Evolutionary conservation across 2,797 vertebrate species (phyloP).

Genomic region (Pitangus sulphuratus): DNA sequence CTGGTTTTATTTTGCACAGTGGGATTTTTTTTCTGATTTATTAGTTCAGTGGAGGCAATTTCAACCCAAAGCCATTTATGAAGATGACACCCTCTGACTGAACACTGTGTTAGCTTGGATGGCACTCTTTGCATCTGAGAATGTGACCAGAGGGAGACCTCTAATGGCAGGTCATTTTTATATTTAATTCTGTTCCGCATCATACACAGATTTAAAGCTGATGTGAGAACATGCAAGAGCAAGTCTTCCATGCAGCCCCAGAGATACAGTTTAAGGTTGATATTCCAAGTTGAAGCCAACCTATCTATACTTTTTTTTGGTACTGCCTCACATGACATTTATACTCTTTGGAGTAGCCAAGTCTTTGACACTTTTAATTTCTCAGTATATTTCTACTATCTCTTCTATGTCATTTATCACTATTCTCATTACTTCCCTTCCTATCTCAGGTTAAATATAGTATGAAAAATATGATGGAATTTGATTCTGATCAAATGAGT

Average conservation of each 20-base stretch:
- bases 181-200: background rate
- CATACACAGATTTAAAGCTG: background rate
- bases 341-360: background rate
- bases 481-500: background rate
- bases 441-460: background rate
- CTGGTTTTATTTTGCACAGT: background rate
- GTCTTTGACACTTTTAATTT: background rate
- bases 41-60: background rate
- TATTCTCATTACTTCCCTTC: background rate
- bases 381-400: background rate
- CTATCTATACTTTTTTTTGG: background rate
- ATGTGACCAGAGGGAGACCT: background rate
- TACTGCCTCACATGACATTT: background rate
- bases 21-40: background rate
- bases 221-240: background rate
- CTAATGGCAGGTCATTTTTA: background rate
- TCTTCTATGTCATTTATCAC: background rate
- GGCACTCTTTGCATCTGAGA: background rate
- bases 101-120: background rate
- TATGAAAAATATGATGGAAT: background rate
- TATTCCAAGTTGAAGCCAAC: background rate
- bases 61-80: background rate
- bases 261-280: background rate
- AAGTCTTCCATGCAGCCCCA: background rate
- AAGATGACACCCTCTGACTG: background rate